Evolutionary conservation across 2,113 vertebrate species (phyloP).

Genomic region (cattle (Bos taurus)): ARS-UCD2.0 NC_037345.1:34884001-34884500

Average conservation of each 20-base stretch:
- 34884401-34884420: not conserved
- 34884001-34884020: not conserved
- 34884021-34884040: not conserved
- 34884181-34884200: slow-evolving; percentile 99
- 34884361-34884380: not conserved
- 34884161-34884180: slow-evolving; percentile 75
- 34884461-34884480: not conserved
- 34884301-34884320: slow-evolving; percentile 88
- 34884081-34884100: not conserved
- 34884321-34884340: not conserved
- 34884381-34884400: not conserved
- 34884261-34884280: slow-evolving; percentile 98
- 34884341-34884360: not conserved
- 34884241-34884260: slow-evolving; percentile 94
- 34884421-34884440: not conserved
- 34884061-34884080: slow-evolving; percentile 5
- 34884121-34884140: slow-evolving; percentile 11
- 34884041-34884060: not conserved
- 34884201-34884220: slow-evolving; percentile 94
- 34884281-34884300: slow-evolving; percentile 96
- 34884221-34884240: slow-evolving; percentile 94
- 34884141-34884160: slow-evolving; percentile 47
- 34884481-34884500: slow-evolving; percentile 11
- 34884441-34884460: not conserved
- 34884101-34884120: not conserved